phyloP scores from a whole-genome alignment of 2,797 vertebrate species.

The Onychomys arenicola region DNA sequence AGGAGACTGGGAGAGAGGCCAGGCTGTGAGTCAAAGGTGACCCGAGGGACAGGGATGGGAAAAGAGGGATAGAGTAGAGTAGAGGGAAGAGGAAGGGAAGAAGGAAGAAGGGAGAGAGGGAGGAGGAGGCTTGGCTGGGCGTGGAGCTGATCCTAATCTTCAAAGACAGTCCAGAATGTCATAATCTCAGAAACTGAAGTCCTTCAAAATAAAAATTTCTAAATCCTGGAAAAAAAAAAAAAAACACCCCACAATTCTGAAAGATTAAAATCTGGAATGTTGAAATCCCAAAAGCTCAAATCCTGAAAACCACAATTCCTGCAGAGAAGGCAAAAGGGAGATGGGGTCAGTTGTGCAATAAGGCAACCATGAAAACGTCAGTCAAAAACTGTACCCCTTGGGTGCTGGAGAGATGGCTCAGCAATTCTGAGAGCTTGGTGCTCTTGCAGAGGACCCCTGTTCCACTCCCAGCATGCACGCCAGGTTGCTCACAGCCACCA shows the following conservation, averaged over 20 bases:
- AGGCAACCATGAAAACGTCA: neutral
- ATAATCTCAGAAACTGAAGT: neutral
- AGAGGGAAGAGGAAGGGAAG: neutral
- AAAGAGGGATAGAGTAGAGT: too few species aligned
- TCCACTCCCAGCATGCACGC: neutral
- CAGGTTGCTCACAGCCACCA: neutral
- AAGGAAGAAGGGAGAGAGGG: too few species aligned
- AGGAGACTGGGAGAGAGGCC: neutral
- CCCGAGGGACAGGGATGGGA: neutral
- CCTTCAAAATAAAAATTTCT: neutral
- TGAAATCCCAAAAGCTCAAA: neutral
- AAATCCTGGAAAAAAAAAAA: neutral
- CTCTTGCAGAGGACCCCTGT: neutral
- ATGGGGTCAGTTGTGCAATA: neutral
- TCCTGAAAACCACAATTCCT: neutral
- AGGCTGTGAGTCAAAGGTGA: neutral
- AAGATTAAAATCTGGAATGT: neutral
- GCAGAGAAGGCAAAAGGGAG: rapidly evolving
- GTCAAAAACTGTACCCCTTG: neutral
- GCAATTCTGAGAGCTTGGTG: neutral
- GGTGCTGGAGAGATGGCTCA: neutral
- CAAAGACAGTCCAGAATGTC: neutral
- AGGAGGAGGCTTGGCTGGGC: too few species aligned
- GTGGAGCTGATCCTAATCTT: neutral
- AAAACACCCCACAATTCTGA: neutral